A percentile compares a stretch with the other conserved stretches of the same genome.
These are phyloP conservation scores for Elephantulus edwardii DNA, from an alignment of 2,113 vertebrate genomes.

Conservation along the genomic window DNA sequence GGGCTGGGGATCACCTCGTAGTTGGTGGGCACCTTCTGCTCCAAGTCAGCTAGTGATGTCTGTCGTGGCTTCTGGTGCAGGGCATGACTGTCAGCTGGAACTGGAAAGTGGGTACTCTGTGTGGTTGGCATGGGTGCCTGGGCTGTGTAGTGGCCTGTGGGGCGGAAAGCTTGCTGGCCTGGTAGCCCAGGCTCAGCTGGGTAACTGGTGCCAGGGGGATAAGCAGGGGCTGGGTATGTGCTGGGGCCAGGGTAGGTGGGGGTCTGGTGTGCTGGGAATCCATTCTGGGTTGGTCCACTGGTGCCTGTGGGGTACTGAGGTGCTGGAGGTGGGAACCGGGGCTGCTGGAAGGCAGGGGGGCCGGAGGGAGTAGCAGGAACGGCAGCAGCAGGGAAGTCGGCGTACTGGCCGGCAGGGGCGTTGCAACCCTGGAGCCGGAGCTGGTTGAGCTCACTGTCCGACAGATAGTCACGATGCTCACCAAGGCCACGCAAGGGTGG, in stretches of 20 bases:
- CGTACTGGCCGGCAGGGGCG: constrained; percentile 88
- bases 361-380: constrained; percentile 82
- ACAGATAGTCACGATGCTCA: constrained; percentile 96
- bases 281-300: constrained; percentile 89
- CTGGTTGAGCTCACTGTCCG: constrained; percentile 96
- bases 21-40: constrained; percentile 97
- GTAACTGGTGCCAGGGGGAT: constrained; percentile 88
- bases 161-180: constrained; percentile 88
- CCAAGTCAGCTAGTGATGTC: constrained; percentile 95
- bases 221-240: constrained; percentile 87
- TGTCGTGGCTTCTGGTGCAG: constrained; percentile 93
- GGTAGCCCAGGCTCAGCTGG: constrained; percentile 88
- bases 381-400: constrained; percentile 86
- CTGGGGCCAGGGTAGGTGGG: constrained; percentile 87
- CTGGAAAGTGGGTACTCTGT: constrained; percentile 88
- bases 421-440: constrained; percentile 89
- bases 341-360: constrained; percentile 87
- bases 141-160: constrained; percentile 88
- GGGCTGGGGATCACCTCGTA: constrained; percentile 94
- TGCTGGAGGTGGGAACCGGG: constrained; percentile 90
- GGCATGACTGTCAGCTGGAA: constrained; percentile 86
- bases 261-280: constrained; percentile 89
- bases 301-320: constrained; percentile 89
- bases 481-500: constrained; percentile 92
- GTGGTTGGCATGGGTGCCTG: constrained; percentile 86